Evolutionary conservation across 64 coral and sea anemone genomes (phyloP), one percentile per base, ranked within the genome.

Genomic region (Orbicella faveolata): DNA sequence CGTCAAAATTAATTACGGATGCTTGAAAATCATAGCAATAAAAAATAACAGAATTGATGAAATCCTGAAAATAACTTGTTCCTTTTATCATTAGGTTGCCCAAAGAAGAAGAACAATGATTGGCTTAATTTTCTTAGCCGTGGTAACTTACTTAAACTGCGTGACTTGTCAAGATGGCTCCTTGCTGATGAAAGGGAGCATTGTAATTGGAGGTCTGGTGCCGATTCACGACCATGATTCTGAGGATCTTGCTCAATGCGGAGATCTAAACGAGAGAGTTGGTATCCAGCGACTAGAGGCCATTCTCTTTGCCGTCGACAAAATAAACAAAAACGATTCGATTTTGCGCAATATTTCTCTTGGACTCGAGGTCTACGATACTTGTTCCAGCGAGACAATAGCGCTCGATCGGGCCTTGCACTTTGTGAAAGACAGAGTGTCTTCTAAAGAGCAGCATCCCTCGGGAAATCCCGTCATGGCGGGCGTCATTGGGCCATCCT

Each of bases 281-380:
- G 95, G 95, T 2, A 91, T 96, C 55, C 95, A 96, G 63, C 83
- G 95, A 74, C 84, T 96, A 18, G 95, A 96, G 36, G 93, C 96
- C 2, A 88, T 98, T 87, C 54, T 95, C 35, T 98, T 93, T 88
- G 96, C 96, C 21, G 88, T 98, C 2, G 93, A 98, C 69, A 88
- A 87, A 23, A 81, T 98, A 59, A 98, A 95, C 81, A 82, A 84
- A 0, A 54, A 76, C 15, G 80, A 95, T 41, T 77, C 78, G 3
- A 68, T 98, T 44, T 88, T 98, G 57, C 77, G 41, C 34, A 90
- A 90, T 62, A 84, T 98, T 79, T 90, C 67, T 25, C 90, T 98
- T 23, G 96, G 93, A 36, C 63, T 98, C 3, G 87, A 95, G 20
- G 90, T 94, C 0, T 98, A 90, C 64, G 93, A 98, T 17, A 95